Conservation (phyloP, 2,113 vertebrate species). For the Clarias macrocephalus region DNA sequence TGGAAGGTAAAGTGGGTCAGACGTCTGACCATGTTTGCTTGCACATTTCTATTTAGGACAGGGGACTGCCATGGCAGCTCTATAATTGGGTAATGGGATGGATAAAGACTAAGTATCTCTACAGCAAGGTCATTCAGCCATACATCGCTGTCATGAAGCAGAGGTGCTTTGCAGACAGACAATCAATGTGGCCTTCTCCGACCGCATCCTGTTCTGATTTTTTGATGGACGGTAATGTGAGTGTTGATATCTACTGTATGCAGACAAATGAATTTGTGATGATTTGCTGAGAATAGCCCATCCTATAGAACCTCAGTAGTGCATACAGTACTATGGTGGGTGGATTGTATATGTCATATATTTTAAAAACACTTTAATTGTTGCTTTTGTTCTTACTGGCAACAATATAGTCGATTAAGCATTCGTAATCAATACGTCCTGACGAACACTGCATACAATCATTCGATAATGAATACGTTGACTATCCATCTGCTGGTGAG, state of each 20-base stretch:
- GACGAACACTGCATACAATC: conserved; percentile 25
- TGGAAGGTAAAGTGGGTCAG: conserved; percentile 52
- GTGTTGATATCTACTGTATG: conserved; percentile 34
- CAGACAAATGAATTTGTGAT: conserved; percentile 39
- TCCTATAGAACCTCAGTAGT: not conserved
- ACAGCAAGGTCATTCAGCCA: conserved; percentile 47
- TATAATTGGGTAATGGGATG: conserved; percentile 58
- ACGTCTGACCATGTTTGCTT: conserved; percentile 18
- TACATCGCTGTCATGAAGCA: conserved; percentile 47
- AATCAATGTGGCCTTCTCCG: conserved; percentile 38
- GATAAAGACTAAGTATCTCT: conserved; percentile 52
- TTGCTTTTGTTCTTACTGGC: conserved; percentile 13
- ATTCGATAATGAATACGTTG: conserved; percentile 37
- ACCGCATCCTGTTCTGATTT: conserved; percentile 35
- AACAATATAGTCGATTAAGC: conserved; percentile 16
- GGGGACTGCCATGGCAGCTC: conserved; percentile 41
- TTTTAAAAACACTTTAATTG: not conserved
- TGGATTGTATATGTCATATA: not conserved
- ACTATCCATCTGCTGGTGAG: conserved; percentile 16
- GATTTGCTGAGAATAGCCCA: conserved; percentile 14
- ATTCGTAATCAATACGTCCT: conserved; percentile 31
- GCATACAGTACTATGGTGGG: not conserved
- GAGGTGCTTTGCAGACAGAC: conserved; percentile 26
- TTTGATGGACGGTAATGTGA: conserved; percentile 35
- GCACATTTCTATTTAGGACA: conserved; percentile 45